Base-by-base conservation (phyloP, 2,113 vertebrate genomes). In the Electrona antarctica region DNA sequence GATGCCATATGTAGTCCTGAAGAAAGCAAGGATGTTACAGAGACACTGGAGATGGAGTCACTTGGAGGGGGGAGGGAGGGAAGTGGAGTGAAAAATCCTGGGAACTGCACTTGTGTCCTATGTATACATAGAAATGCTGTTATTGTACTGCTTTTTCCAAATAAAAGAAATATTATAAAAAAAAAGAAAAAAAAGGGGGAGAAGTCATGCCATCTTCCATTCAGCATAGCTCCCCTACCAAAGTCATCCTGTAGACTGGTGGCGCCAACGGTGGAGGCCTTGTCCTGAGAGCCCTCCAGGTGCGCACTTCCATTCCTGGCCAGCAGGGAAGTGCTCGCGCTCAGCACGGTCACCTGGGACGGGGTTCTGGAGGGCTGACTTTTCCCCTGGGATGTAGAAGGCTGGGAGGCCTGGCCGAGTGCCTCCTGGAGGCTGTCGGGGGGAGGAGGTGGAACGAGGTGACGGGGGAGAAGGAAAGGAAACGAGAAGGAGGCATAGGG, bases 251-350 rank as follows among this genome's bases (percentile, higher is more conserved):
- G 97, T 91, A 98, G 94, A 93, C 97, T 97, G 96, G 95, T 93
- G 82, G 94, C 90, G 86, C 96, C 96, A 83, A 95, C 95, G 83
- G 96, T 96, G 76, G 96, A 95, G 84, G 96, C 96, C 93, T 94
- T 94, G 94, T 96, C 97, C 94, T 95, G 96, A 93, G 96, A 94
- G 48, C 95, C 95, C 91, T 98, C 98, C 94, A 98, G 94, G 91
- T 96, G 96, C 88, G 94, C 92, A 95, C 97, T 98, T 94, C 96
- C 98, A 87, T 96, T 98, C 96, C 97, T 98, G 97, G 97, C 96
- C 98, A 98, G 96, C 96, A 98, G 96, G 96, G 97, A 97, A 91
- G 96, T 90, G 85, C 97, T 97, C 87, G 96, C 91, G 87, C 96
- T 95, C 92, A 96, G 95, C 92, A 97, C 95, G 84, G 97, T 96